phyloP scores from a whole-genome alignment of 2,888 invertebrate genomes.

The Thymelicus lineola region DNA sequence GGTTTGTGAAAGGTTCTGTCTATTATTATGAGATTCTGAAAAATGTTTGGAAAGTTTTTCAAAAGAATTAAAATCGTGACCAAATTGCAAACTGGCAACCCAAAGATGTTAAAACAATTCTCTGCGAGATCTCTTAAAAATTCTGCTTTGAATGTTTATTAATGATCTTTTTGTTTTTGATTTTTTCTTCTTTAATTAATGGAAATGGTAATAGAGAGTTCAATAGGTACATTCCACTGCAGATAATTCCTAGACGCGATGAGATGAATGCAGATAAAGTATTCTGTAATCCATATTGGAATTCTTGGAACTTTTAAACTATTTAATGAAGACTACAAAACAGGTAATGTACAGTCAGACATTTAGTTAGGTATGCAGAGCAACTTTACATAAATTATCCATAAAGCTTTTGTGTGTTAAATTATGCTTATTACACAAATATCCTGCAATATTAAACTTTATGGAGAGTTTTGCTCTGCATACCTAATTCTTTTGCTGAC shows the following conservation, averaged over 20 bases:
- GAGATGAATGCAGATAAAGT: constrained; percentile 1
- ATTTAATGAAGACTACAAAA: too few species aligned
- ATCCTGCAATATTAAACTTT: too few species aligned
- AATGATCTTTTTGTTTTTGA: neutral
- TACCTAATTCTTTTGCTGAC: too few species aligned
- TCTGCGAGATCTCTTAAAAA: neutral
- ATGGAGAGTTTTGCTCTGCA: too few species aligned
- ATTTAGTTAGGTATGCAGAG: too few species aligned
- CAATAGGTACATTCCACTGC: neutral
- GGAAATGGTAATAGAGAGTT: neutral
- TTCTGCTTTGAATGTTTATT: neutral
- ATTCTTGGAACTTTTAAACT: neutral
- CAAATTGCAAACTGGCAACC: too few species aligned
- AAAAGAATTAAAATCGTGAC: neutral
- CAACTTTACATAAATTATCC: too few species aligned
- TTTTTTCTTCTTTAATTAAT: neutral
- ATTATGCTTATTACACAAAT: too few species aligned
- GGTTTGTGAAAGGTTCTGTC: neutral
- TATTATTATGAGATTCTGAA: neutral
- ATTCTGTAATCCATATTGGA: neutral
- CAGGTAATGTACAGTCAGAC: too few species aligned
- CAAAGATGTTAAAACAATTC: too few species aligned
- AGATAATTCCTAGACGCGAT: neutral
- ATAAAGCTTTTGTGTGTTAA: too few species aligned
- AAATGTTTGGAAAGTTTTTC: neutral